Evolutionary conservation across 2,888 invertebrate genomes (phyloP).

Genomic region (Dromius quadrimaculatus): DNA sequence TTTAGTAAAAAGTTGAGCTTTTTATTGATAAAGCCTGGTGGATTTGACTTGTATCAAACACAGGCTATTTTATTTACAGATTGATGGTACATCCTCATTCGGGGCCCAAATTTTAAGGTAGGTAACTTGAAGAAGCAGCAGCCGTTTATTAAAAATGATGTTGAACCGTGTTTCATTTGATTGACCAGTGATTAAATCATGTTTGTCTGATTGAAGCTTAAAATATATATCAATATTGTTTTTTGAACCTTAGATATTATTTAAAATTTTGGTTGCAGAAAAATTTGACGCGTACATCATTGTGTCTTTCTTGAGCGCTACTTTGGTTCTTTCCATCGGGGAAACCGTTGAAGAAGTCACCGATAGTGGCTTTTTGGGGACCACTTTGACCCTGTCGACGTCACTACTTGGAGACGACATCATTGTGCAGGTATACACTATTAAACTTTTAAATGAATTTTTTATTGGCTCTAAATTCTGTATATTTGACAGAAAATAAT

Average conservation of each 20-base stretch:
- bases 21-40: conserved; percentile 74
- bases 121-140: conserved; percentile 38
- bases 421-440: conserved; percentile 92
- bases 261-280: conserved; percentile 81
- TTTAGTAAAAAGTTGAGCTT: conserved; percentile 40
- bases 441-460: too few relatives aligned
- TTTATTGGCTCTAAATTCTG: too few relatives aligned
- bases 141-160: conserved; percentile 60
- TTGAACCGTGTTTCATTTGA: conserved; percentile 67
- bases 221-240: conserved; percentile 29
- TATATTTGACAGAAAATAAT: too few relatives aligned
- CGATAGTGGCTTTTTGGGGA: conserved; percentile 98
- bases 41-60: conserved; percentile 81
- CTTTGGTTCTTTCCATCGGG: conserved; percentile 97
- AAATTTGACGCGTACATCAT: conserved; percentile 99
- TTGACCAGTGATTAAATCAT: conserved; percentile 62
- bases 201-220: conserved; percentile 45
- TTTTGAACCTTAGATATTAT: conserved; percentile 11
- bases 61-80: conserved; percentile 92
- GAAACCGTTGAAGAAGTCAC: conserved; percentile 99
- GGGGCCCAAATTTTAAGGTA: conserved; percentile 37
- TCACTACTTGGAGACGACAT: conserved; percentile 98
- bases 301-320: conserved; percentile 98
- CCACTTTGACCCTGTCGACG: conserved; percentile 98
- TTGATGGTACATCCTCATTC: conserved; percentile 35